These are phyloP conservation scores for Saccostrea glomerata DNA, from an alignment of 1,140 invertebrate species.

Conservation along the genomic window DNA sequence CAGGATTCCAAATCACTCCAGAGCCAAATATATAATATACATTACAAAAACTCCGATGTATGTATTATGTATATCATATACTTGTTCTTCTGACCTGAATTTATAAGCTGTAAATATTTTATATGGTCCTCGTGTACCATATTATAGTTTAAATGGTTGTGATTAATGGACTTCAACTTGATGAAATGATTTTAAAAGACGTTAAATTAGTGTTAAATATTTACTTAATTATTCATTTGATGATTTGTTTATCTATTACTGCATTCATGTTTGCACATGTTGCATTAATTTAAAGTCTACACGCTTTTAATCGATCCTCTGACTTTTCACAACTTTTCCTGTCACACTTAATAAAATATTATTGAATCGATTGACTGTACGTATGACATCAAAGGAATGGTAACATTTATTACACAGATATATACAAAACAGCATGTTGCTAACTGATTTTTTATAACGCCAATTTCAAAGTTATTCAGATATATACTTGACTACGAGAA, in stretches of 20 bases:
- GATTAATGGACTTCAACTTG: not conserved
- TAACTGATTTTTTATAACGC: not conserved
- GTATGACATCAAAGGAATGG: not conserved
- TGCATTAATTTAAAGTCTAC: not conserved
- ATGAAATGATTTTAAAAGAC: not conserved
- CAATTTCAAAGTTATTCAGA: not conserved
- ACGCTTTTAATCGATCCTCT: not conserved
- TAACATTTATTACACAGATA: not conserved
- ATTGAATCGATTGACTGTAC: not conserved
- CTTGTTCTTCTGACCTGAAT: not conserved
- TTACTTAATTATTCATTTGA: not conserved
- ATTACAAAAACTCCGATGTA: not conserved
- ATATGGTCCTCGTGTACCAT: no score
- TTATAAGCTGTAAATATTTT: no score
- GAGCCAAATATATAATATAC: not conserved
- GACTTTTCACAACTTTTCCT: not conserved
- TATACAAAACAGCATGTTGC: not conserved
- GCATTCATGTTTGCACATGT: not conserved
- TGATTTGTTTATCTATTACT: not conserved
- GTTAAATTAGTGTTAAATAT: not conserved
- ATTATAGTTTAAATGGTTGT: no score
- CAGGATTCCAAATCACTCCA: not conserved
- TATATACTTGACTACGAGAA: not conserved
- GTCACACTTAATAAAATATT: not conserved
- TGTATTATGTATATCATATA: no score